phyloP scores from a whole-genome alignment of 2,113 vertebrate genomes.

The Eonycteris spelaea region DNA sequence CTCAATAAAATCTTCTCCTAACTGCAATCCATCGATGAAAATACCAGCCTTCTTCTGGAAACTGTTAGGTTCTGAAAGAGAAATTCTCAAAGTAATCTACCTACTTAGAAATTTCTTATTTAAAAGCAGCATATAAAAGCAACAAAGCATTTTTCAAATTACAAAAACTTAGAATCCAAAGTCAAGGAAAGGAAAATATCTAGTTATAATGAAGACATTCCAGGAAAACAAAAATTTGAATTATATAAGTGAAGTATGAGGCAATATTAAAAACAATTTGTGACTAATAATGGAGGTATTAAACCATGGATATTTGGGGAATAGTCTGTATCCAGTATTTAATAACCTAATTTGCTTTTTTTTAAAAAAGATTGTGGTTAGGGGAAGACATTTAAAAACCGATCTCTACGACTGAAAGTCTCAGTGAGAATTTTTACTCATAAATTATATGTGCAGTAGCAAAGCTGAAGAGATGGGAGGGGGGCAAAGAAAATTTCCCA shows the following conservation, averaged over 20 bases:
- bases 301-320: neutral
- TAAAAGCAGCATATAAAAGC: neutral
- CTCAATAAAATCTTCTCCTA: conserved; percentile 90
- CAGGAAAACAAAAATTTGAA: neutral
- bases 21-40: conserved; percentile 87
- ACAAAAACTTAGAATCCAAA: neutral
- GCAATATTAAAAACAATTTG: neutral
- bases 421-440: neutral
- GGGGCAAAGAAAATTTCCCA: too few species aligned
- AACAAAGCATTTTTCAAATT: conserved; percentile 12
- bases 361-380: neutral
- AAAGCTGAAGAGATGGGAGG: neutral
- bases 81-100: neutral
- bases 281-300: neutral
- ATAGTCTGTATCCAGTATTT: neutral
- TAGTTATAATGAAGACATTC: neutral
- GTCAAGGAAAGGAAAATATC: neutral
- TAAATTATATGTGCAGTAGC: neutral
- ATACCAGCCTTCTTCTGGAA: conserved; percentile 92
- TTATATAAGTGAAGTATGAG: neutral
- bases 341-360: neutral
- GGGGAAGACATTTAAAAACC: neutral
- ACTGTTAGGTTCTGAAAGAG: conserved; percentile 93
- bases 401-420: neutral
- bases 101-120: neutral